phyloP scores from a whole-genome alignment of 2,797 vertebrate genomes.

The Scomberomorus guttatus region DNA sequence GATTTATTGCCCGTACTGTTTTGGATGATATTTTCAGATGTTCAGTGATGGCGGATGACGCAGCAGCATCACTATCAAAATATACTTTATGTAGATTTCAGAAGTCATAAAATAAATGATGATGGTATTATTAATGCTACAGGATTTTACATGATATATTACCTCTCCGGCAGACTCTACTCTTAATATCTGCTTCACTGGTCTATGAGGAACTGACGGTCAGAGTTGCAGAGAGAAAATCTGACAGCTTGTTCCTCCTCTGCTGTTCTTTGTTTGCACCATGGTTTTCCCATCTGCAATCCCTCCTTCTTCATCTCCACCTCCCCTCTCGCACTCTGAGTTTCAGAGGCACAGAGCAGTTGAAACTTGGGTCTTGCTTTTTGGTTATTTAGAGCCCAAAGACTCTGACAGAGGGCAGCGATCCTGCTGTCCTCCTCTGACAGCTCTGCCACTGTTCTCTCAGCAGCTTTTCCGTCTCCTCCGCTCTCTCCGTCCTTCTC shows the following conservation, averaged over 20 bases:
- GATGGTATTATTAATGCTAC: neutral
- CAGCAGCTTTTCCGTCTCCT: conserved; percentile 23
- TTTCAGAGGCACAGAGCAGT: conserved; percentile 48
- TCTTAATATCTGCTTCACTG: conserved; percentile 9
- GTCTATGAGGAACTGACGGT: conserved; percentile 14
- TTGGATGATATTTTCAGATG: too few species aligned
- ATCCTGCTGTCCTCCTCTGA: conserved; percentile 49
- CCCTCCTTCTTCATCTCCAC: conserved; percentile 30
- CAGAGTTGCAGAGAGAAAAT: neutral
- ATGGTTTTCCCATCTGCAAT: conserved; percentile 39
- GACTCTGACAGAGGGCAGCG: conserved; percentile 52
- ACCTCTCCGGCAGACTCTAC: neutral
- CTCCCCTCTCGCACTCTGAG: conserved; percentile 9
- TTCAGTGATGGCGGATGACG: too few species aligned
- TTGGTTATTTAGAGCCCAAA: conserved; percentile 42
- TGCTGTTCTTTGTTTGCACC: conserved; percentile 24
- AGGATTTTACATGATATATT: conserved; percentile 4
- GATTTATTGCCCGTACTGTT: too few species aligned
- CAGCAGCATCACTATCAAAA: too few species aligned
- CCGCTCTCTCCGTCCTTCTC: neutral
- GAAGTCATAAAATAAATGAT: neutral
- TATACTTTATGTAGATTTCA: neutral
- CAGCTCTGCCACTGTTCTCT: conserved; percentile 38
- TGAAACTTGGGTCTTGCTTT: conserved; percentile 41
- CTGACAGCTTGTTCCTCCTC: conserved; percentile 31